Conservation (phyloP, 2,888 invertebrate genomes). For the Sarcophaga rosellei region DNA sequence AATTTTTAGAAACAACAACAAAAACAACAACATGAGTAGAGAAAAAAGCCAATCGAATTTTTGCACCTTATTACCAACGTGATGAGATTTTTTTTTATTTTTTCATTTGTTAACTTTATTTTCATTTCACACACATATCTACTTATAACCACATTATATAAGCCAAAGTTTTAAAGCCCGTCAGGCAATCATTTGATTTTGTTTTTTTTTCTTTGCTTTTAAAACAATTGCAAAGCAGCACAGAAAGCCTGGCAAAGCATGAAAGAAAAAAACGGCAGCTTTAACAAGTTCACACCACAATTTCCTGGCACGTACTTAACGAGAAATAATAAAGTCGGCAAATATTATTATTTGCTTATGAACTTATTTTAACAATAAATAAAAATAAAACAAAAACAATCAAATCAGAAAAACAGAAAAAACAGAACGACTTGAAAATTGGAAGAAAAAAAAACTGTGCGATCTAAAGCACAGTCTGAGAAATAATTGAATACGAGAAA, state of each 20-base stretch:
- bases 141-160: not conserved
- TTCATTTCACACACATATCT: slow-evolving; percentile 10
- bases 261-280: slow-evolving; percentile 55
- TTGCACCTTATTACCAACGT: slow-evolving; percentile 65
- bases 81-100: slow-evolving; percentile 55
- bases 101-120: slow-evolving; percentile 53
- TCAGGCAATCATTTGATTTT: slow-evolving; percentile 9
- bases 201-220: not conserved
- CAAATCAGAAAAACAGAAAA: not conserved
- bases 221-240: slow-evolving; percentile 24
- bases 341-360: slow-evolving; percentile 62
- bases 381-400: slow-evolving; percentile 2
- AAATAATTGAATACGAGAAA: slow-evolving; percentile 45
- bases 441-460: not conserved
- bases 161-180: slow-evolving; percentile 23
- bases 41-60: slow-evolving; percentile 56
- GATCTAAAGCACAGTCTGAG: slow-evolving; percentile 1
- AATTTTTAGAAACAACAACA: not conserved
- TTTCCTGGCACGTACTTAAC: slow-evolving; percentile 73
- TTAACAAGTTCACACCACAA: slow-evolving; percentile 73
- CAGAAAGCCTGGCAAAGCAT: not conserved
- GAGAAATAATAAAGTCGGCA: slow-evolving; percentile 64
- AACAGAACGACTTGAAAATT: not conserved
- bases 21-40: no score
- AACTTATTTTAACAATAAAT: slow-evolving; percentile 46